Base-by-base conservation (phyloP, 2,113 vertebrate species). In the Scatophagus argus region DNA sequence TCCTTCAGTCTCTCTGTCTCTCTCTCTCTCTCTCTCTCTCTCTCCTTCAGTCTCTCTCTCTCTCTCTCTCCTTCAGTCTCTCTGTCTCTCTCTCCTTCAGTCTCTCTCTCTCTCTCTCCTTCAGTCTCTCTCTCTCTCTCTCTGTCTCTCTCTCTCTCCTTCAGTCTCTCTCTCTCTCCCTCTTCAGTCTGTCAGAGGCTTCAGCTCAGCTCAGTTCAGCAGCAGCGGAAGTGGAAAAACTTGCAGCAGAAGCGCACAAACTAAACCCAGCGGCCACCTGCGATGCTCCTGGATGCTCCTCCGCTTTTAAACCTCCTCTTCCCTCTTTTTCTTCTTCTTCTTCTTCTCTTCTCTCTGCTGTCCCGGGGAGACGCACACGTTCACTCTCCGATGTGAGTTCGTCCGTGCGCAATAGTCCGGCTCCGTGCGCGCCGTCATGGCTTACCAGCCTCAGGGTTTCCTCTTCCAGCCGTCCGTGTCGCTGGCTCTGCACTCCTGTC, bases 371-470 rank as follows among this genome's bases (percentile, higher is more conserved):
- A 38, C 58, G 17, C 68, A 31, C 95, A 92, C 93, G 89, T 91
- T 90, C 93, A 91, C 92, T 83, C 49, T 79, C 88, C 71, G 73
- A 81, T 88, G 84, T 87, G 85, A 88, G 49, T 72, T 58, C 2
- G 43, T 11, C 54, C 38, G 82, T 41, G 86, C 70, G 72, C 71
- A 64, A 58, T 46, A 23, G 61, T 77, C 71, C 58, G 72, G 81
- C 71, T 74, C 77, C 73, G 73, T 34, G 83, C 62, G 52, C 81
- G 47, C 73, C 89, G 94, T 93, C 95, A 99, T 98, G 97, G 95
- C 97, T 91, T 97, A 97, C 93, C n/a, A n/a, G n/a, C 96, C 97
- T 94, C 97, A 95, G 95, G 96, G 97, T 79, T 97, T 98, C 94
- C 95, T 98, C 91, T 98, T 98, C 91, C 97, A 96, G 94, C 95